A percentile compares a stretch with the other conserved stretches of the same genome.
These are phyloP conservation scores for Linnaemya vulpina DNA, from an alignment of 2,888 invertebrate genomes.

Conservation along the genomic window DNA sequence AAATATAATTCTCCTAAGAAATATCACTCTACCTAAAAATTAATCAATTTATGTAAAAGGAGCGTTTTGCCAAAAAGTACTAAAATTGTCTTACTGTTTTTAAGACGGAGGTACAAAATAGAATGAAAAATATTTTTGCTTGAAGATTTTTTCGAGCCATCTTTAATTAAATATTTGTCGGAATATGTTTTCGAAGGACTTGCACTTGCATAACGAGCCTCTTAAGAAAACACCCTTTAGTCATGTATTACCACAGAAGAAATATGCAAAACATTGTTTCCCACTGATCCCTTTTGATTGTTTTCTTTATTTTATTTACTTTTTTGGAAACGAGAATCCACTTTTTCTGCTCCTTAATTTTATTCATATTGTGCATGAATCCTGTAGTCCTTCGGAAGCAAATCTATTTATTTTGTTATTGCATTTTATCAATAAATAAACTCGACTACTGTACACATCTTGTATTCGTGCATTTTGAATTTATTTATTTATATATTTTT, in stretches of 20 bases:
- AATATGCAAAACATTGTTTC: background rate
- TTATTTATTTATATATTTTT: constrained; percentile 36
- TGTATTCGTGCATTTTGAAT: constrained; percentile 22
- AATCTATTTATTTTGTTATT: constrained; percentile 59
- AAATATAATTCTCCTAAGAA: too few relatives aligned
- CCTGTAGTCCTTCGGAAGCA: background rate
- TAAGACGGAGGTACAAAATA: too few relatives aligned
- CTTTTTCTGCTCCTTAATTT: constrained; percentile 14
- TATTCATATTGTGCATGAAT: constrained; percentile 35
- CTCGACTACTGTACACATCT: constrained; percentile 36
- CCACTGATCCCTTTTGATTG: constrained; percentile 3
- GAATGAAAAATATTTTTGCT: too few relatives aligned
- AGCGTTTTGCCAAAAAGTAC: too few relatives aligned
- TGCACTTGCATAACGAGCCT: background rate
- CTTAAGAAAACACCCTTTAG: background rate
- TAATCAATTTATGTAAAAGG: too few relatives aligned
- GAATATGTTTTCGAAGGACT: too few relatives aligned
- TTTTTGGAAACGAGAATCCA: background rate
- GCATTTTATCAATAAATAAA: constrained; percentile 66
- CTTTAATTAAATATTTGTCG: too few relatives aligned
- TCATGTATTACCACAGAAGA: background rate
- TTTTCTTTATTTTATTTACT: background rate
- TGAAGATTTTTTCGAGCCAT: too few relatives aligned
- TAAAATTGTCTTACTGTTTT: too few relatives aligned
- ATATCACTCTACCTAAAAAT: too few relatives aligned